Base-by-base conservation (phyloP, 2,888 invertebrate species). In the Neelides folsomi region DNA sequence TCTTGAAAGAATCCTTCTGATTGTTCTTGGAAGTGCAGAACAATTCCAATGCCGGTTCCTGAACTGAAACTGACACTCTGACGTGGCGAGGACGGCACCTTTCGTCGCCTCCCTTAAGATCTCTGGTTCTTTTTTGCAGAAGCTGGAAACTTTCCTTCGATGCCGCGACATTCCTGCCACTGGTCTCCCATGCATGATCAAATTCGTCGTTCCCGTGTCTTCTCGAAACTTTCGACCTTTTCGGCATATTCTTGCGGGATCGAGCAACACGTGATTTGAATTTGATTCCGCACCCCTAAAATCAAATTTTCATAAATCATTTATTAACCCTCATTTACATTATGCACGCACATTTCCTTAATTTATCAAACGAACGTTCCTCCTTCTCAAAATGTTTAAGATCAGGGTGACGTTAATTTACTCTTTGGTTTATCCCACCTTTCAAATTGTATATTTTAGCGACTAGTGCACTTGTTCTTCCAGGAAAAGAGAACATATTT, bases 51-150 rank as follows among this genome's bases (percentile, higher is more conserved):
- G 76, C 56, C 86, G 78, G 70, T 82, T 80, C 54, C 82, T 76
- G 72, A 90, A 89, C 74, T 89, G 89, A 71, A 82, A 79, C 63
- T 86, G 85, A 70, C 90, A 90, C 77, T 90, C 88, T 59, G 78
- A 79, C 64, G 86, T 85, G 20, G 85, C 88, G 57, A 85, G 74
- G 65, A 81, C 79, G 55, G 89, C 85, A 18, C 92, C 92, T 66
- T 80, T 79, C 52, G 82, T 79, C 67, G 92, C 87, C 72, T 88
- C 85, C 67, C 82, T 79, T 60, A 92, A 76, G 48, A 92, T 77
- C 59, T 77, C 78, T 47, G 81, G 80, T 72, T 90, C 88, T 72
- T 85, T 85, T 64, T 81, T 79, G 73, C 92, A 93, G 50, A 60
- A 62, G 43, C 56, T 59, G 36, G 50, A 48, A 42, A 73, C 71